A percentile compares a stretch with the other conserved stretches of the same genome.
Evolutionary conservation across 64 coral and sea anemone species (phyloP).

Genomic region (Cladopsammia gracilis): DNA sequence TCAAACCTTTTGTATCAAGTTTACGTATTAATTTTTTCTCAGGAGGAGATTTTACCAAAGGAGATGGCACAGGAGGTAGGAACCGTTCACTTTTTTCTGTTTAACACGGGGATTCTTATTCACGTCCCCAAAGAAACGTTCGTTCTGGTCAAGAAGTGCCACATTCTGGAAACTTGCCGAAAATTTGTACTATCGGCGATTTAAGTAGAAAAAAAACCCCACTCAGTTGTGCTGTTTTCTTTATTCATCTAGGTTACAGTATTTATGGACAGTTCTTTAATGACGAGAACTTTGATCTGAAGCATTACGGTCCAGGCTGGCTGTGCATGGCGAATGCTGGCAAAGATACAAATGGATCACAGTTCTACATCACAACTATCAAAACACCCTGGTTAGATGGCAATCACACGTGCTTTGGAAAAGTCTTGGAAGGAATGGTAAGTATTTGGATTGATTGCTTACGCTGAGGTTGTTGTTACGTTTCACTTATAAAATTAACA

Average conservation of each 20-base stretch:
- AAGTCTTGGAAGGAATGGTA: constrained; percentile 79
- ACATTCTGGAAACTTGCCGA: too few relatives aligned
- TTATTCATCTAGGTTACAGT: constrained; percentile 61
- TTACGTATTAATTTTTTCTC: too few relatives aligned
- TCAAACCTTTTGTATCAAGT: too few relatives aligned
- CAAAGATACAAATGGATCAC: constrained; percentile 75
- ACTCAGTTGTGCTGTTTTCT: too few relatives aligned
- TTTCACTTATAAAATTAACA: not conserved
- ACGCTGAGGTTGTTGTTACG: not conserved
- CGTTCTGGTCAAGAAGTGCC: too few relatives aligned
- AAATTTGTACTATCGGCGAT: too few relatives aligned
- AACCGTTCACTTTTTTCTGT: too few relatives aligned
- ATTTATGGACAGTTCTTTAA: constrained; percentile 73
- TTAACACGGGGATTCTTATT: too few relatives aligned
- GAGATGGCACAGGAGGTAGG: constrained; percentile 73
- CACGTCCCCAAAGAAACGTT: too few relatives aligned
- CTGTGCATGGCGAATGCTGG: constrained; percentile 87
- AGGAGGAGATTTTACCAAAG: constrained; percentile 73
- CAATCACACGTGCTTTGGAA: constrained; percentile 76
- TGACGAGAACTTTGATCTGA: constrained; percentile 77
- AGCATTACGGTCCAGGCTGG: constrained; percentile 81
- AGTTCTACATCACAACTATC: constrained; percentile 80
- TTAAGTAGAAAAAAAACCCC: too few relatives aligned
- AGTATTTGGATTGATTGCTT: not conserved
- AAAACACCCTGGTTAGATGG: constrained; percentile 76